Percentiles rank a stretch among this genome's conserved stretches.
Conservation (phyloP, 2,113 vertebrate species). For the Anguilla rostrata region DNA sequence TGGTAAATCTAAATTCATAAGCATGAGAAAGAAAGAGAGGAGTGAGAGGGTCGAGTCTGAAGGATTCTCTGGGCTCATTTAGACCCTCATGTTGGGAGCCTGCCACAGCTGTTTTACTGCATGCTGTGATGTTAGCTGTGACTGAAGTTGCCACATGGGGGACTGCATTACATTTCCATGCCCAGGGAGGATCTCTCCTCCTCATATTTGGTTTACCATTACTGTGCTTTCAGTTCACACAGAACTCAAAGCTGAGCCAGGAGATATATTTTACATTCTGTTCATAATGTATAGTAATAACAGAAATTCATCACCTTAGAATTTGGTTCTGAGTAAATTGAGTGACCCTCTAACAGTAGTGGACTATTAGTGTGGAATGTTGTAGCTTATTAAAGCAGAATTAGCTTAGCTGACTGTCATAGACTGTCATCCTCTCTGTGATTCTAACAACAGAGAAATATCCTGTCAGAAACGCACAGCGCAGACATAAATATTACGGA, state of each 20-base stretch:
- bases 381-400: too few species aligned
- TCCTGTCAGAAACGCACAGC: not conserved
- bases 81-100: not conserved
- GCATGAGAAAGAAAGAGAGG: not conserved
- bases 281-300: too few species aligned
- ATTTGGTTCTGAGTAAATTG: too few species aligned
- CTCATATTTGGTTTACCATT: not conserved
- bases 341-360: not conserved
- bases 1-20: slow-evolving; percentile 13
- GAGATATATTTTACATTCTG: too few species aligned
- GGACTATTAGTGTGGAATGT: too few species aligned
- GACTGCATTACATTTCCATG: not conserved
- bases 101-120: not conserved
- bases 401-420: too few species aligned
- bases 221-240: not conserved
- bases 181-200: not conserved
- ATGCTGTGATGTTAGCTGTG: not conserved
- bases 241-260: not conserved
- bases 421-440: too few species aligned
- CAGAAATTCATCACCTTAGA: too few species aligned
- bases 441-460: not conserved
- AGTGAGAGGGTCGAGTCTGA: not conserved
- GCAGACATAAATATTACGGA: too few species aligned
- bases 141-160: not conserved
- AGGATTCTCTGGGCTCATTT: not conserved